Evolutionary conservation across 2,797 vertebrate species (phyloP).

Genomic region (Lacerta agilis): DNA sequence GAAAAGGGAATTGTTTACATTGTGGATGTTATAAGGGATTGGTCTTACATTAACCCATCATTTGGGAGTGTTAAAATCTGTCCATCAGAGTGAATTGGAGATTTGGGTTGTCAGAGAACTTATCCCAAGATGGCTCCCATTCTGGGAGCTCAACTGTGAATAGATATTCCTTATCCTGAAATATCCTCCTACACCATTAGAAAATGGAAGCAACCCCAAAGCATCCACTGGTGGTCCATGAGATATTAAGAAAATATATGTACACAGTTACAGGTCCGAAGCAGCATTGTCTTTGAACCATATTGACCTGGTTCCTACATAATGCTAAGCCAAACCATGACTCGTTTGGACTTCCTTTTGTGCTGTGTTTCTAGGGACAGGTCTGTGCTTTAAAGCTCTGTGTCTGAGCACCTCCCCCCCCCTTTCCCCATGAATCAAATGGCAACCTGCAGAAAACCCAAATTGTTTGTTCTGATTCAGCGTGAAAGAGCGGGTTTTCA

Average conservation of each 20-base stretch:
- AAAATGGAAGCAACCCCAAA: not conserved
- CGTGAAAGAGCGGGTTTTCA: too few species aligned
- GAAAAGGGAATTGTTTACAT: conserved; percentile 82
- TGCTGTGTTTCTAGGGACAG: too few species aligned
- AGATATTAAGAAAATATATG: conserved; percentile 18
- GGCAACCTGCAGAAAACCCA: too few species aligned
- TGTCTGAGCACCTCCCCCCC: too few species aligned
- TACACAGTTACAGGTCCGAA: not conserved
- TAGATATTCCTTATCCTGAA: not conserved
- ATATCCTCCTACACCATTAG: not conserved
- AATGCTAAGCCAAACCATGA: too few species aligned
- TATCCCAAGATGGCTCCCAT: conserved; percentile 52
- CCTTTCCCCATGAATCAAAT: too few species aligned
- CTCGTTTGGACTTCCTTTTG: too few species aligned
- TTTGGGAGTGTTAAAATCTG: conserved; percentile 72
- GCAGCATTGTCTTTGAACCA: not conserved
- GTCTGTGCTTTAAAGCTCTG: too few species aligned
- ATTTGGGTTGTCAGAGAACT: conserved; percentile 53
- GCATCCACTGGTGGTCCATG: conserved; percentile 33
- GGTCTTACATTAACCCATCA: conserved; percentile 74
- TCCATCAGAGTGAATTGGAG: conserved; percentile 58
- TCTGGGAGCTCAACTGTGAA: conserved; percentile 26
- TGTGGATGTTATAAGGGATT: conserved; percentile 70
- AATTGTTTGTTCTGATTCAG: too few species aligned
- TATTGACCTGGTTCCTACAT: not conserved